Percentiles rank a stretch among this genome's conserved stretches.
Evolutionary conservation across 2,797 vertebrate species (phyloP).

Genomic region (Glossophaga mutica): DNA sequence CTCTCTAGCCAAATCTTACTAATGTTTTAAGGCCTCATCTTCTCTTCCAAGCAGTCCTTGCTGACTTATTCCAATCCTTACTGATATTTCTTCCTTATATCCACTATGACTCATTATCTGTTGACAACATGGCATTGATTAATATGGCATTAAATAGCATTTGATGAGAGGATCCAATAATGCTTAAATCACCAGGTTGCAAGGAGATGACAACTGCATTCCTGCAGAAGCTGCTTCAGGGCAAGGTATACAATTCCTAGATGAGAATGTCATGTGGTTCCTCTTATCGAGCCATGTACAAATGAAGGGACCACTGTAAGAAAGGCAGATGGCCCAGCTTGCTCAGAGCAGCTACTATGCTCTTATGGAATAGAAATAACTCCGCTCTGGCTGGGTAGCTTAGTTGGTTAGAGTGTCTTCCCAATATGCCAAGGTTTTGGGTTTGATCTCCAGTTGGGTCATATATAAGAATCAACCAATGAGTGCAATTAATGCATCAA

Average conservation of each 20-base stretch:
- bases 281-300: not conserved
- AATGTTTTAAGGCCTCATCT: not conserved
- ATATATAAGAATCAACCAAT: no score
- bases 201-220: not conserved
- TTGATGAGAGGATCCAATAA: not conserved
- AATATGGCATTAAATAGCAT: not conserved
- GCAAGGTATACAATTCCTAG: not conserved
- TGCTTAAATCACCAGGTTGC: not conserved
- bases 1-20: not conserved
- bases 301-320: not conserved
- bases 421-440: no score
- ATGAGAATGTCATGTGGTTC: not conserved
- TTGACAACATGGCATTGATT: constrained; percentile 21
- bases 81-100: constrained; percentile 21
- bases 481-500: no score
- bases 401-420: no score
- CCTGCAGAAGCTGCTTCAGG: not conserved
- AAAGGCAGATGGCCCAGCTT: not conserved
- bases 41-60: not conserved
- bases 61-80: constrained; percentile 6
- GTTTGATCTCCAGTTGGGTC: no score
- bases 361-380: not conserved
- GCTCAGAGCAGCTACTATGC: not conserved
- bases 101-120: constrained; percentile 5
- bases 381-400: no score